Conservation (phyloP, 2,797 vertebrate genomes). For the Cephalopachus bancanus region DNA sequence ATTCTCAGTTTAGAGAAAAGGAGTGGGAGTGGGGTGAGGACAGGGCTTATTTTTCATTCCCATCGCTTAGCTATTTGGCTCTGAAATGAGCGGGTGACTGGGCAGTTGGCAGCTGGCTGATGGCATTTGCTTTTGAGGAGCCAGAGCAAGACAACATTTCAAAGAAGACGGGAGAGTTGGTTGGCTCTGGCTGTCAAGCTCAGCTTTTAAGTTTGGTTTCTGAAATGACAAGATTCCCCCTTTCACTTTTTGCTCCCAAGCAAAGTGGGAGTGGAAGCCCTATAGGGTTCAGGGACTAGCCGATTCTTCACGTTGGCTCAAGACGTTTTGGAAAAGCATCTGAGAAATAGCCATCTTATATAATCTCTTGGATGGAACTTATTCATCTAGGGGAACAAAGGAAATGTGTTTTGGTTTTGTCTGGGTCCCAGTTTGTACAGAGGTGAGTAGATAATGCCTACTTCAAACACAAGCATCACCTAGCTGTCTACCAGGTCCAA, state of each 20-base stretch:
- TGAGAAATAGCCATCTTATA: neutral
- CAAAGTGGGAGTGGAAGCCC: neutral
- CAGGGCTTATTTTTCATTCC: conserved; percentile 26
- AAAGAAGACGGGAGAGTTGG: neutral
- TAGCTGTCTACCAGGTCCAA: neutral
- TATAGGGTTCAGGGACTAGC: neutral
- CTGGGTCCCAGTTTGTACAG: neutral
- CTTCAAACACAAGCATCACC: neutral
- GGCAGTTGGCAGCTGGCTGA: neutral
- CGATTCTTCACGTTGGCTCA: conserved; percentile 7
- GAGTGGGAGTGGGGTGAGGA: neutral
- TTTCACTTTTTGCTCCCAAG: neutral
- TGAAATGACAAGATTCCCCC: neutral
- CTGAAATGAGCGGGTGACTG: neutral
- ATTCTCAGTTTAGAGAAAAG: conserved; percentile 43
- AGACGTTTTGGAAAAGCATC: conserved; percentile 38
- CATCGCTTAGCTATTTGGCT: neutral
- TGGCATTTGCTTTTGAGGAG: conserved; percentile 32
- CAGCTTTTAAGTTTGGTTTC: conserved; percentile 40
- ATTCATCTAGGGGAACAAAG: neutral
- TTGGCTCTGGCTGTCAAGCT: conserved; percentile 21
- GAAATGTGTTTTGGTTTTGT: conserved; percentile 2
- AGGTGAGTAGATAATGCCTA: neutral
- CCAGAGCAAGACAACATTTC: conserved; percentile 26
- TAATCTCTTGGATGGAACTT: neutral